Evolutionary conservation across 2,888 invertebrate genomes (phyloP).

Genomic region (Thalpophila matura): DNA sequence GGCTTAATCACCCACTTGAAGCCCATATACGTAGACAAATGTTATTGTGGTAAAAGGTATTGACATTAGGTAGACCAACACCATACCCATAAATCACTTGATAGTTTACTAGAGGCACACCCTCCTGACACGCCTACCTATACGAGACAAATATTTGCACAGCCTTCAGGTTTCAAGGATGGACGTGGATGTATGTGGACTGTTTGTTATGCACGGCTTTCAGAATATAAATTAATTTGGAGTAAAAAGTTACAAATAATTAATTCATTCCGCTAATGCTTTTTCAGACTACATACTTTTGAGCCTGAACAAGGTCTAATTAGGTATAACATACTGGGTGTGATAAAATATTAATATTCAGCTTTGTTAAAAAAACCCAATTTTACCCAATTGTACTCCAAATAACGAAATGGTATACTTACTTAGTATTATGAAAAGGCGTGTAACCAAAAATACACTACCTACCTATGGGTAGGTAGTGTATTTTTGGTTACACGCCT

Average conservation of each 20-base stretch:
- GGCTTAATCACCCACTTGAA: not conserved
- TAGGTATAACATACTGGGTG: too few relatives aligned
- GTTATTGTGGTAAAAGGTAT: constrained; percentile 10
- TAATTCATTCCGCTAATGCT: not conserved
- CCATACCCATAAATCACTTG: constrained; percentile 27
- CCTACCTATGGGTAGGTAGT: too few relatives aligned
- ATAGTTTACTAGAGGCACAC: constrained; percentile 25
- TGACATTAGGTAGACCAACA: not conserved
- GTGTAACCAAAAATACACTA: too few relatives aligned
- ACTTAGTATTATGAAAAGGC: too few relatives aligned
- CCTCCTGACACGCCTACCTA: constrained; percentile 12
- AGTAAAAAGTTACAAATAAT: constrained; percentile 10
- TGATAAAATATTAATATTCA: too few relatives aligned
- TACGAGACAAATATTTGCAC: constrained; percentile 41
- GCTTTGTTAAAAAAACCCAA: too few relatives aligned
- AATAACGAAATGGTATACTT: too few relatives aligned
- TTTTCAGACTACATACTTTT: too few relatives aligned
- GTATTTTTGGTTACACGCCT: too few relatives aligned
- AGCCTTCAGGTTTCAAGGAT: constrained; percentile 28
- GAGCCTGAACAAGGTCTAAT: too few relatives aligned
- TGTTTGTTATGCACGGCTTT: not conserved
- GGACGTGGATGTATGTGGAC: not conserved
- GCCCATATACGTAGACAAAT: constrained; percentile 15
- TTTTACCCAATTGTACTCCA: too few relatives aligned
- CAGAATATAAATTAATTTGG: too few relatives aligned